Evolutionary conservation across 2,797 vertebrate species (phyloP).

Genomic region (Kryptolebias ocellatus): DNA sequence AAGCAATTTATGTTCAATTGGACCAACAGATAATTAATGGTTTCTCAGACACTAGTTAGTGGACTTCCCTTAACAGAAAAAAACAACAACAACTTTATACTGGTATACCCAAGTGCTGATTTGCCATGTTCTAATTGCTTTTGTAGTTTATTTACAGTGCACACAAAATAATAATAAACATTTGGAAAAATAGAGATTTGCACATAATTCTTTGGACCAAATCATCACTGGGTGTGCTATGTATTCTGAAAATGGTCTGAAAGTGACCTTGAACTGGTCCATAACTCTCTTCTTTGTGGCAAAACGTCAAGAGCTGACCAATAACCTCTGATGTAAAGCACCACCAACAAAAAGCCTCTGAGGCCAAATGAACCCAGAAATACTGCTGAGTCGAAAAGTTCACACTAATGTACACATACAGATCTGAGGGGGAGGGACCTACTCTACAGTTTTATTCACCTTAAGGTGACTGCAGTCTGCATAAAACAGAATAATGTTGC

Average conservation of each 20-base stretch:
- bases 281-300: slow-evolving; percentile 60
- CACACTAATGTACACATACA: slow-evolving; percentile 22
- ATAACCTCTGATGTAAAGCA: slow-evolving; percentile 41
- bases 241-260: slow-evolving; percentile 41
- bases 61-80: slow-evolving; percentile 50
- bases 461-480: slow-evolving; percentile 6
- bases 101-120: slow-evolving; percentile 17
- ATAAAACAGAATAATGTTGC: slow-evolving; percentile 12
- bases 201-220: no score
- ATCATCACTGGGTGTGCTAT: slow-evolving; percentile 10
- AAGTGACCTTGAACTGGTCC: slow-evolving; percentile 63
- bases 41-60: slow-evolving; percentile 67
- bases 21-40: slow-evolving; percentile 66
- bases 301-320: slow-evolving; percentile 55
- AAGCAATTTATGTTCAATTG: slow-evolving; percentile 73
- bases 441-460: slow-evolving; percentile 23
- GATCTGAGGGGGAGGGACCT: slow-evolving; percentile 12
- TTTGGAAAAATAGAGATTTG: neutral
- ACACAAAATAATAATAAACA: slow-evolving; percentile 10
- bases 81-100: slow-evolving; percentile 27
- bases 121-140: slow-evolving; percentile 37
- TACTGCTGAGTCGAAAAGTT: slow-evolving; percentile 46
- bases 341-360: slow-evolving; percentile 29
- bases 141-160: slow-evolving; percentile 30
- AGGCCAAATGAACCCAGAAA: slow-evolving; percentile 38